Evolutionary conservation across 2,888 invertebrate genomes (phyloP), one percentile per base, ranked within the genome.

Genomic region (Mesochorus sp.): DNA sequence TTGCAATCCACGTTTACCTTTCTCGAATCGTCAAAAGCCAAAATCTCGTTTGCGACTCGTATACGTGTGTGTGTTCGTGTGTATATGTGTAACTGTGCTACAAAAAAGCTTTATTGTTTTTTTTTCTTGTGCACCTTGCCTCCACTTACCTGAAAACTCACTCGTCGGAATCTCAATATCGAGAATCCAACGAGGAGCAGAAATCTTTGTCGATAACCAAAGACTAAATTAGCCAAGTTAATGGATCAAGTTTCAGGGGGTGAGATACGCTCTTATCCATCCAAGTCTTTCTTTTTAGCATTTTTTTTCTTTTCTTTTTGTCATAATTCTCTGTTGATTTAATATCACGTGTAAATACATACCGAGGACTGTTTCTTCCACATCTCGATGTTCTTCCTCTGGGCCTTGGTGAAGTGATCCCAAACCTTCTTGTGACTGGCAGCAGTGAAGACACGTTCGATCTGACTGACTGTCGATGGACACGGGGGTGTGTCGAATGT

Each of bases 391-490:
- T 98, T 98, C 95, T 98, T 98, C 94, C 98, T 94, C 93, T 98
- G 98, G 88, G 98, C 97, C 94, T 98, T 98, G 93, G 98, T 98
- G 95, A 99, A 98, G 95, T 98, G 98, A 95, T 98, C 98, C 98
- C 98, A 98, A 92, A 97, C 97, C 93, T 98, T 98, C 95, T 98
- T 98, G 94, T 98, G 98, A 93, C 96, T 96, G 91, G 98, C 97
- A 90, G 97, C 96, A 92, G 94, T 94, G 94, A 98, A 98, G 93
- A 98, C 97, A 94, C 97, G 96, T 95, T 97, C 98, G 94, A 98
- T 98, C 96, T 98, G 98, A 95, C 97, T 96, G 96, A 98, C 98
- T 98, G 96, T 89, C 89, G 90, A 86, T 88, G 90, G 80, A 80
- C 82, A 90, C 87, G 87, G 90, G n/a, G n/a, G n/a, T n/a, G 83